Percentiles rank a stretch among this genome's conserved stretches.
phyloP scores from a whole-genome alignment of 92 coral and sea anemone genomes.

The Phenganax stokvisi region DNA sequence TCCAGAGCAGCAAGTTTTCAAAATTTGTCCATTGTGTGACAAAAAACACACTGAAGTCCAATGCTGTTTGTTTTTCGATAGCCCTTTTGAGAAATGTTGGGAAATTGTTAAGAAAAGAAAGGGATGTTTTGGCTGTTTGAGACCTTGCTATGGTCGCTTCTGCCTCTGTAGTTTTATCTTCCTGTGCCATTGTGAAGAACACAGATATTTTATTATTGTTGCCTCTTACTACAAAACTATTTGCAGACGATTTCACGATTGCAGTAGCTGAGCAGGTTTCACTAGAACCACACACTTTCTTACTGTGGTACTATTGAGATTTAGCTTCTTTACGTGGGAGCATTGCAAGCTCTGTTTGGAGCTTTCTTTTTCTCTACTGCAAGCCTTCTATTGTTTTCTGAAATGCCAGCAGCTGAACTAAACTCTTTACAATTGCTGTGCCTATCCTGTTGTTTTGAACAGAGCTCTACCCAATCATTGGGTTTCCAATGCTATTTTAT shows the following conservation, averaged over 20 bases:
- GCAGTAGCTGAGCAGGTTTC: constrained; percentile 18
- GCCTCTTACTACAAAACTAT: constrained; percentile 7
- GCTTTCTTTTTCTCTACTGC: constrained; percentile 18
- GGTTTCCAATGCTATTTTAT: constrained; percentile 48
- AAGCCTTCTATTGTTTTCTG: constrained; percentile 16
- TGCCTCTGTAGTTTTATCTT: constrained; percentile 11
- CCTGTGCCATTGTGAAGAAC: constrained; percentile 1
- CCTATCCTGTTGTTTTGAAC: constrained; percentile 13
- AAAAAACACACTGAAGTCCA: constrained; percentile 27
- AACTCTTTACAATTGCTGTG: constrained; percentile 28
- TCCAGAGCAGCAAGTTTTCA: constrained; percentile 10
- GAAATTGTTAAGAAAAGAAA: constrained; percentile 23
- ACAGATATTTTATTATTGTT: not conserved
- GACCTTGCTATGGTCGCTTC: constrained; percentile 8
- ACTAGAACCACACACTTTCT: constrained; percentile 20
- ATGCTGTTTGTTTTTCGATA: constrained; percentile 21
- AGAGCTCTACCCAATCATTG: constrained; percentile 31
- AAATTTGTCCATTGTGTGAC: constrained; percentile 30
- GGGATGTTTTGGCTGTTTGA: constrained; percentile 40
- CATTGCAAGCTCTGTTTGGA: constrained; percentile 25
- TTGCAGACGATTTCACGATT: constrained; percentile 8
- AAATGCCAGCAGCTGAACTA: constrained; percentile 16
- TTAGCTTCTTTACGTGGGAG: constrained; percentile 20
- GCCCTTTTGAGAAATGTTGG: constrained; percentile 25
- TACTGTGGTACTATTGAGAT: constrained; percentile 23